phyloP scores from a whole-genome alignment of 2,888 invertebrate genomes.

The Hoplodrina ambigua region DNA sequence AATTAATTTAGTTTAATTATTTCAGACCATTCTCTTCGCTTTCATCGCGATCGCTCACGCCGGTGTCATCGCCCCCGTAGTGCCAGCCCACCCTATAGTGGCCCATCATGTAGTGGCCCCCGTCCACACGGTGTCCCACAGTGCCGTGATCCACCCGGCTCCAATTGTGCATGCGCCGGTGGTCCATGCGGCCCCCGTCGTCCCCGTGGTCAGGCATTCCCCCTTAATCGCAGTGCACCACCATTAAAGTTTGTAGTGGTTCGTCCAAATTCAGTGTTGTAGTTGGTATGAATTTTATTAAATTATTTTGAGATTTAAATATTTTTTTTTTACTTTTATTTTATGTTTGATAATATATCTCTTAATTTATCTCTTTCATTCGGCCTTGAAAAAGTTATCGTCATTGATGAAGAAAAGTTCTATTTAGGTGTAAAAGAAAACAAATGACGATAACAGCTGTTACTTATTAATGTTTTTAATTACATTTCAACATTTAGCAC shows the following conservation, averaged over 20 bases:
- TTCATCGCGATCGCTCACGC: slow-evolving; percentile 82
- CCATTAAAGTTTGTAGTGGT: slow-evolving; percentile 67
- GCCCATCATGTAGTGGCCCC: slow-evolving; percentile 77
- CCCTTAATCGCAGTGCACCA: slow-evolving; percentile 83
- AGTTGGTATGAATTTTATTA: slow-evolving; percentile 41
- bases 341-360: too few relatives aligned
- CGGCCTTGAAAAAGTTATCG: too few relatives aligned
- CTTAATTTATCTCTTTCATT: too few relatives aligned
- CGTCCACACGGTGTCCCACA: slow-evolving; percentile 67
- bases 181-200: slow-evolving; percentile 71
- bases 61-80: slow-evolving; percentile 81
- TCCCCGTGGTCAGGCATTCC: slow-evolving; percentile 78
- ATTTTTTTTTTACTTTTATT: not conserved
- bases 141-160: slow-evolving; percentile 75
- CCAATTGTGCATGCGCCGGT: slow-evolving; percentile 69
- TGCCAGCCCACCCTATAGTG: slow-evolving; percentile 71
- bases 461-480: not conserved
- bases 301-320: slow-evolving; percentile 42
- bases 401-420: too few relatives aligned
- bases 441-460: too few relatives aligned
- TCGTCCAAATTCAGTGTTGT: slow-evolving; percentile 15
- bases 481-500: not conserved
- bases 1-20: slow-evolving; percentile 21
- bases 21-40: slow-evolving; percentile 84
- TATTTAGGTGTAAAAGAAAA: too few relatives aligned